A percentile compares a stretch with the other conserved stretches of the same genome.
Conservation (phyloP, 2,888 invertebrate genomes). For the Ariolimax columbianus region DNA sequence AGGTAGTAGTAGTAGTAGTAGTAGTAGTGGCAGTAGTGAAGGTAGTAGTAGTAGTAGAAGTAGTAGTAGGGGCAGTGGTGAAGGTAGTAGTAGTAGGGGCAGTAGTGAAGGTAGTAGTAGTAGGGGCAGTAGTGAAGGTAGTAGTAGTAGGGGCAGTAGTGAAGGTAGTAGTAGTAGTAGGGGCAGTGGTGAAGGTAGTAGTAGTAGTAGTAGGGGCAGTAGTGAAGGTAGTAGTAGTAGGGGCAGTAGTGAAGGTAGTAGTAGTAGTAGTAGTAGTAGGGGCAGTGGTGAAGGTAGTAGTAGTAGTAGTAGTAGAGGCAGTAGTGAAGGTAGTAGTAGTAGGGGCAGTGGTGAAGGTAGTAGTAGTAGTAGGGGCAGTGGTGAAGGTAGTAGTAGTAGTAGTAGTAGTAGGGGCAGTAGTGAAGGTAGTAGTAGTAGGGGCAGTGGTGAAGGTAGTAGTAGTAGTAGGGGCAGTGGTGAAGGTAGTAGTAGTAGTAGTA, state of each 20-base stretch:
- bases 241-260: constrained; percentile 25
- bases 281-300: constrained; percentile 28
- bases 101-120: background rate
- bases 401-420: background rate
- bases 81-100: background rate
- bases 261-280: constrained; percentile 34
- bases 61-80: background rate
- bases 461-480: constrained; percentile 10
- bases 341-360: background rate
- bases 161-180: constrained; percentile 8
- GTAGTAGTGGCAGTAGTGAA: constrained; percentile 18
- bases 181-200: constrained; percentile 7
- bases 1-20: constrained; percentile 32
- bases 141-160: constrained; percentile 15
- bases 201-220: constrained; percentile 28
- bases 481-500: constrained; percentile 33
- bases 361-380: background rate
- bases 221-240: constrained; percentile 29
- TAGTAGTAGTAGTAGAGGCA: background rate
- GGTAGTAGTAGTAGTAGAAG: background rate
- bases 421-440: constrained; percentile 13
- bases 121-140: background rate
- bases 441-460: constrained; percentile 23
- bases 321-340: too few species aligned
- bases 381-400: background rate